Percentiles rank a stretch among this genome's conserved stretches.
These are phyloP conservation scores for Cygnus atratus DNA, from an alignment of 2,113 vertebrate genomes.

Conservation along the genomic window DNA sequence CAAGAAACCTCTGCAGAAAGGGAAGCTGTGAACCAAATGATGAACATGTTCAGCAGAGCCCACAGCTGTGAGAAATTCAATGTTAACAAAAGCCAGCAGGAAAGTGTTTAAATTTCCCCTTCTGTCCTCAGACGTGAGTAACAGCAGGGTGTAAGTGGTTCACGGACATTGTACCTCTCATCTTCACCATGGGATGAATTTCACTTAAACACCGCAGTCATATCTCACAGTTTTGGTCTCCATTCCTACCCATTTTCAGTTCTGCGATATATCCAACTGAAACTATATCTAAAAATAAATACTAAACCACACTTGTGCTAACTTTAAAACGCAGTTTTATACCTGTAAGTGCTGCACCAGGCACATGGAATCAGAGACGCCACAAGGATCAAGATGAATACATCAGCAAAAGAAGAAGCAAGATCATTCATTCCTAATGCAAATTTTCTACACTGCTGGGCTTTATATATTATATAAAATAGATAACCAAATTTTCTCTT, in stretches of 20 bases:
- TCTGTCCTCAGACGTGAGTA: conserved; percentile 39
- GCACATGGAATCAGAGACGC: neutral
- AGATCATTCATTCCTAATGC: neutral
- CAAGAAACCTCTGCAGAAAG: conserved; percentile 6
- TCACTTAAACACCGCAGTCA: neutral
- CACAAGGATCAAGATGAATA: neutral
- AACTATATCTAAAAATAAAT: neutral
- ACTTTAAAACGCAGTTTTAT: neutral
- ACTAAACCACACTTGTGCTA: neutral
- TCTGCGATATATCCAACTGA: neutral
- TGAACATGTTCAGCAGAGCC: conserved; percentile 3
- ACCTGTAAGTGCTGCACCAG: neutral
- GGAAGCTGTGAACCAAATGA: conserved; percentile 46
- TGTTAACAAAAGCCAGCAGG: conserved; percentile 35
- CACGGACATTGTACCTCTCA: neutral
- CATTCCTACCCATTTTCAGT: conserved; percentile 19
- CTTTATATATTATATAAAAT: neutral
- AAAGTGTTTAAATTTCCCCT: conserved; percentile 50
- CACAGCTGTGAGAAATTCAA: conserved; percentile 12
- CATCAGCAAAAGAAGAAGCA: neutral
- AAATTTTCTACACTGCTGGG: neutral
- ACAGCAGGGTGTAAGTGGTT: conserved; percentile 42
- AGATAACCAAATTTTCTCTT: neutral
- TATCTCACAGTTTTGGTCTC: conserved; percentile 21
- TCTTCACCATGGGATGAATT: conserved; percentile 22